Percentiles rank a stretch among this genome's conserved stretches.
Evolutionary conservation across 2,113 vertebrate genomes (phyloP).

Genomic region (Phalacrocorax carbo): DNA sequence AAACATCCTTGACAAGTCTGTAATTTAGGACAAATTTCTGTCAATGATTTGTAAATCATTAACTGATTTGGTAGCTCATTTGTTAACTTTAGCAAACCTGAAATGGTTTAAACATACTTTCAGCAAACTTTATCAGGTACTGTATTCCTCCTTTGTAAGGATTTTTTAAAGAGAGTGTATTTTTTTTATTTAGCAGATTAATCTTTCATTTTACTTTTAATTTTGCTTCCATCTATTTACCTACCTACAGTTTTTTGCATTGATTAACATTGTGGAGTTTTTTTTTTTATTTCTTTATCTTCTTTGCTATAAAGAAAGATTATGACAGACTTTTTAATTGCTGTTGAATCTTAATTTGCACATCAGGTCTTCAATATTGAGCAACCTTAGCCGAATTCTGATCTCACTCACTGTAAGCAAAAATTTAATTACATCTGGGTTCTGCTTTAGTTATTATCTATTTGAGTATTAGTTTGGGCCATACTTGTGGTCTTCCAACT

Average conservation of each 20-base stretch:
- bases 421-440: neutral
- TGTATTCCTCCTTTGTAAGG: neutral
- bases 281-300: neutral
- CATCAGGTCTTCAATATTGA: neutral
- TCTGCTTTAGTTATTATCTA: neutral
- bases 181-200: neutral
- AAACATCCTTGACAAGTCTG: neutral
- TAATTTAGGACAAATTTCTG: constrained; percentile 22
- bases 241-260: neutral
- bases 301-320: neutral
- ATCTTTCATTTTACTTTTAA: neutral
- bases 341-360: neutral
- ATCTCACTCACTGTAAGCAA: neutral
- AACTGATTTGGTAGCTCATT: neutral
- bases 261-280: accelerated
- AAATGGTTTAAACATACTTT: neutral
- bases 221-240: neutral
- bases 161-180: neutral
- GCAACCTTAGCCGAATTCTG: neutral
- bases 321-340: neutral
- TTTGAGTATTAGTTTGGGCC: neutral
- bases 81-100: neutral
- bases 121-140: neutral
- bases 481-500: neutral
- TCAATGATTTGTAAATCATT: neutral